Conservation (phyloP, 2,888 invertebrate genomes). For the Brassicogethes aeneus region DNA sequence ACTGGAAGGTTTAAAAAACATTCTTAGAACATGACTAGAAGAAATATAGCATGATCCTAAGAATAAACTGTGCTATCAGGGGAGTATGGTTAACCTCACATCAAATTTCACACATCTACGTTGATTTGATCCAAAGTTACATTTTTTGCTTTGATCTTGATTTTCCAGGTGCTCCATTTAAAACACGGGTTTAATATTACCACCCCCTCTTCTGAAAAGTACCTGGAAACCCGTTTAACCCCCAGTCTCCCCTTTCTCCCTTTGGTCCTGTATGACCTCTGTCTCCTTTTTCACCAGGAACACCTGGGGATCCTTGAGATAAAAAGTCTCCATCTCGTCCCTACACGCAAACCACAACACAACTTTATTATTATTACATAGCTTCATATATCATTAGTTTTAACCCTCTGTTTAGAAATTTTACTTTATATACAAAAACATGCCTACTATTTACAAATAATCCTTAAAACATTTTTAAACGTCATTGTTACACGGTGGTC, state of each 20-base stretch:
- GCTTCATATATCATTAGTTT: constrained; percentile 26
- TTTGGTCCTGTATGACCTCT: constrained; percentile 46
- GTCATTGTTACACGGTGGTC: too few species aligned
- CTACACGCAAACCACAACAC: constrained; percentile 40
- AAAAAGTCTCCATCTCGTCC: constrained; percentile 49
- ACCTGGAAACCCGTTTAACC: constrained; percentile 46
- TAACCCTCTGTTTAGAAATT: neutral
- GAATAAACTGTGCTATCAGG: too few species aligned
- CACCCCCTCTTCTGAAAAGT: constrained; percentile 14
- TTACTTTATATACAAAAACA: neutral
- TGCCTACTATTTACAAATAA: neutral
- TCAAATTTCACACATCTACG: too few species aligned
- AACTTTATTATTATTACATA: constrained; percentile 20
- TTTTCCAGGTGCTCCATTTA: too few species aligned
- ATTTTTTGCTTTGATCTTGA: too few species aligned
- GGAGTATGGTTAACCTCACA: too few species aligned
- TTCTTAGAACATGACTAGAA: too few species aligned
- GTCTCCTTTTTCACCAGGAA: constrained; percentile 51
- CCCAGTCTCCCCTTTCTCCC: constrained; percentile 44
- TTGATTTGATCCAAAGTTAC: too few species aligned
- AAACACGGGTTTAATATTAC: too few species aligned
- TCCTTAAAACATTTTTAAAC: too few species aligned
- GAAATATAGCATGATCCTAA: too few species aligned
- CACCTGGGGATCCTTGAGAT: constrained; percentile 57
- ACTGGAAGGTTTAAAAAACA: too few species aligned